Base-by-base conservation (phyloP, 2,113 vertebrate species). In the Syngnathus floridae region DNA sequence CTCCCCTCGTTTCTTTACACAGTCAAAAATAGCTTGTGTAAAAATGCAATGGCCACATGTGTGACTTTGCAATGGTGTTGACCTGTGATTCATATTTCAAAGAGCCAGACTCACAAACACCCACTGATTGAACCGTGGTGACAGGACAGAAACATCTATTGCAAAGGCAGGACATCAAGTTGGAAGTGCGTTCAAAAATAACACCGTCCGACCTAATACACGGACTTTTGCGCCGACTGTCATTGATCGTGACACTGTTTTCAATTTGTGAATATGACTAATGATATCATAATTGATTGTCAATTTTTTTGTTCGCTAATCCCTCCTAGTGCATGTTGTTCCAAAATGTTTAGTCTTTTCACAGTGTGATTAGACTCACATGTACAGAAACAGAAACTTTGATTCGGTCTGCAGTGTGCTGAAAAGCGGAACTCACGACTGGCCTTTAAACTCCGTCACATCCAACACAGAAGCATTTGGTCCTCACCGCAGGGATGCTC, bases 251-350 rank as follows among this genome's bases (percentile, higher is more conserved):
- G 70, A 43, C 61, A 69, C 48, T 70, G 37, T 59, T 75, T 55
- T 62, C 38, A 55, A 70, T 72, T 77, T 61, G 70, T 73, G 70
- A 84, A 63, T 69, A 62, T 57, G 67, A 31, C 45, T 70, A n/a
- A n/a, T 19, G 17, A 45, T 66, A 1, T 41, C 8, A 31, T 31
- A 31, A 31, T 31, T 31, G 26, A 31, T 31, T 31, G 26, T 31
- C 26, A 3, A 31, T 31, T 31, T 31, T 31, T 31, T 31, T 31
- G 26, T 31, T 31, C 2, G 26, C 26, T 31, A 31, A 31, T 31
- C 11, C 40, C 40, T 41, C 40, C 40, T 12, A 13, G 2, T 9
- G 40, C 40, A 3, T 31, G 26, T 31, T 31, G 3, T 31, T 31
- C 26, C 26, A 31, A 3, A 31, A 31, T 31, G 26, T 56, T 26